Percentiles rank a stretch among this genome's conserved stretches.
Evolutionary conservation across 2,113 vertebrate genomes (phyloP).

Genomic region (Onychostoma macrolepis): DNA sequence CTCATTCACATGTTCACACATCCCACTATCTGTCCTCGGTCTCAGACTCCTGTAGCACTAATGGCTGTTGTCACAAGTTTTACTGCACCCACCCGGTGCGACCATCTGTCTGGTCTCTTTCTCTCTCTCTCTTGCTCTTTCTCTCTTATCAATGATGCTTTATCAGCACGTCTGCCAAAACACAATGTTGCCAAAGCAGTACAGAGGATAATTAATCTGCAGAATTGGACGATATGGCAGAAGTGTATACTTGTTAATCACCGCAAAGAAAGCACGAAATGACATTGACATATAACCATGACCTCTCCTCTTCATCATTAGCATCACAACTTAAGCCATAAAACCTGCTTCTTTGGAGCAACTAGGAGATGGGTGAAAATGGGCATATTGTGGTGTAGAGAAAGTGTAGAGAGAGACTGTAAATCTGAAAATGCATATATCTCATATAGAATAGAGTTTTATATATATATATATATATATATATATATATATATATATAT

Average conservation of each 20-base stretch:
- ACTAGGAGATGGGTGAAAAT: not conserved
- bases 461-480: not conserved
- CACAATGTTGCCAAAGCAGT: conserved; percentile 23
- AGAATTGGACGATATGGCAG: not conserved
- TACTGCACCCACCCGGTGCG: conserved; percentile 22
- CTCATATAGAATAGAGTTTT: no score
- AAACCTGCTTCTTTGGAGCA: not conserved
- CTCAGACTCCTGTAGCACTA: conserved; percentile 30
- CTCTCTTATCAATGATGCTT: conserved; percentile 35
- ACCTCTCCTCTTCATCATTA: conserved; percentile 18
- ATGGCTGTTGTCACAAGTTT: conserved; percentile 43
- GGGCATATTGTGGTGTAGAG: not conserved
- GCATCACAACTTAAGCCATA: not conserved
- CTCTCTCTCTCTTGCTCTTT: not conserved
- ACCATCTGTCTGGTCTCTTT: conserved; percentile 38
- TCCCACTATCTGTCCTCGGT: conserved; percentile 28
- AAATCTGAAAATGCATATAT: not conserved
- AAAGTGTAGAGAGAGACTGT: not conserved
- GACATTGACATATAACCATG: not conserved
- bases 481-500: not conserved
- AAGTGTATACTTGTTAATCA: conserved; percentile 17
- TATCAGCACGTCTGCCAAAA: conserved; percentile 34
- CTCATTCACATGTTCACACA: conserved; percentile 38
- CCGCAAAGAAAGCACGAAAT: not conserved
- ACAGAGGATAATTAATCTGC: conserved; percentile 25